Conservation (phyloP, 2,888 invertebrate genomes). For the Anagyrus pseudococci region DNA sequence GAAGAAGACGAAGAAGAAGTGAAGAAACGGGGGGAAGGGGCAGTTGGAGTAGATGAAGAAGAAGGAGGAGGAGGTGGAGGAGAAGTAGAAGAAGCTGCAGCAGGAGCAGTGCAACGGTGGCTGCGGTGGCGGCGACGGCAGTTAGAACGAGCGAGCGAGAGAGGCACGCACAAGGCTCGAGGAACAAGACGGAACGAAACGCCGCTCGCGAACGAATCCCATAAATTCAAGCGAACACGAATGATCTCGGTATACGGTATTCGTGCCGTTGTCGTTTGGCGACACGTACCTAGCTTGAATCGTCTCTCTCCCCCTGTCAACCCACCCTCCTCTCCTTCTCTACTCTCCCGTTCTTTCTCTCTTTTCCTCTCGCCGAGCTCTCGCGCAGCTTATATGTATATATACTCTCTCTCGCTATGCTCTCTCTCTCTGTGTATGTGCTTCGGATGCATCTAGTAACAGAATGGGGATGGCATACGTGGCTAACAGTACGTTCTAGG, state of each 20-base stretch:
- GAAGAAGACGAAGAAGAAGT: too few relatives aligned
- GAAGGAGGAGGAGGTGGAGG: not conserved
- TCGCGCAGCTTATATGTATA: too few relatives aligned
- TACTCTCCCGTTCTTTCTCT: not conserved
- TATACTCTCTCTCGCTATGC: too few relatives aligned
- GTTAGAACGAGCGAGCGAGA: slow-evolving; percentile 39
- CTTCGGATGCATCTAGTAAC: slow-evolving; percentile 10
- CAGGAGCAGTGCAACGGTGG: too few relatives aligned
- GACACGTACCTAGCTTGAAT: slow-evolving; percentile 41
- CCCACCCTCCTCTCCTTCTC: too few relatives aligned
- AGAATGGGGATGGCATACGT: slow-evolving; percentile 38
- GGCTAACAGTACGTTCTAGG: slow-evolving; percentile 46
- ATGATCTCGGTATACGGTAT: slow-evolving; percentile 50
- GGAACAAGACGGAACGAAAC: slow-evolving; percentile 43
- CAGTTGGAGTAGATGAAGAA: not conserved
- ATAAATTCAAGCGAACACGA: slow-evolving; percentile 53
- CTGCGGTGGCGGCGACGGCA: slow-evolving; percentile 11
- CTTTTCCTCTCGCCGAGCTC: not conserved
- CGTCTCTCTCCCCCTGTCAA: slow-evolving; percentile 7
- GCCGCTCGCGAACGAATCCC: slow-evolving; percentile 50
- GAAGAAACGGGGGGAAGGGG: not conserved
- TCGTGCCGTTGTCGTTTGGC: slow-evolving; percentile 47
- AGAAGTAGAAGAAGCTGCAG: slow-evolving; percentile 1
- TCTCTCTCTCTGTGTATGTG: not conserved
- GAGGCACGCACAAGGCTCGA: slow-evolving; percentile 34